Conservation (phyloP, 2,113 vertebrate species). For the Cryptotis parvus region DNA sequence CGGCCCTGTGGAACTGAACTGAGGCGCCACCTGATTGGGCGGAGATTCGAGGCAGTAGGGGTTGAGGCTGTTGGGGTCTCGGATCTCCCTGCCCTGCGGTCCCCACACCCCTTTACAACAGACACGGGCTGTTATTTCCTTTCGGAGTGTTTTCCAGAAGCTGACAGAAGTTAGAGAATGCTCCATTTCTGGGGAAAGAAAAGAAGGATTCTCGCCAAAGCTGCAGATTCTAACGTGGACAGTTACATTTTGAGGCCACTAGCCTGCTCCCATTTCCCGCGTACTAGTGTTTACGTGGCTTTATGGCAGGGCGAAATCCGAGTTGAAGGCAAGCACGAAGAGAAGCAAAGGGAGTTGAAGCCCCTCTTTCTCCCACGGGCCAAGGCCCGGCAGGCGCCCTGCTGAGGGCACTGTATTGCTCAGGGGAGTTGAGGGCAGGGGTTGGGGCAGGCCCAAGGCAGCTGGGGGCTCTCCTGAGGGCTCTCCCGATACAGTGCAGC, state of each 20-base stretch:
- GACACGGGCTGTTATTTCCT: neutral
- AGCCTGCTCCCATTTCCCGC: neutral
- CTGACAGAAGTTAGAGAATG: neutral
- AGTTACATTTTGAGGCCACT: neutral
- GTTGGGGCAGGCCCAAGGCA: no score
- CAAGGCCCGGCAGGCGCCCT: neutral
- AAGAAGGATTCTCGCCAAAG: neutral
- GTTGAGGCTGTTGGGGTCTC: neutral
- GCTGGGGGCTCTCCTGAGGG: no score
- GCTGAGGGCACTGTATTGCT: no score
- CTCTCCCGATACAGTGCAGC: no score
- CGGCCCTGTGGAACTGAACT: neutral
- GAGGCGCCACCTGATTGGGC: neutral
- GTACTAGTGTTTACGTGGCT: neutral
- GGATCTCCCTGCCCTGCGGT: neutral
- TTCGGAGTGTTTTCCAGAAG: neutral
- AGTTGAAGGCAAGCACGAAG: neutral
- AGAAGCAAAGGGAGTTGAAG: neutral
- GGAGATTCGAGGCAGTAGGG: accelerated
- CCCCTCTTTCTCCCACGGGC: no score
- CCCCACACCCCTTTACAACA: accelerated
- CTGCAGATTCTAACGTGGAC: neutral
- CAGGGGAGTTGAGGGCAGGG: no score
- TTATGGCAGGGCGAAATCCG: neutral
- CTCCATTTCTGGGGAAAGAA: neutral